These are phyloP conservation scores for Ginglymostoma cirratum DNA, from an alignment of 2,113 vertebrate species.

Conservation along the genomic window DNA sequence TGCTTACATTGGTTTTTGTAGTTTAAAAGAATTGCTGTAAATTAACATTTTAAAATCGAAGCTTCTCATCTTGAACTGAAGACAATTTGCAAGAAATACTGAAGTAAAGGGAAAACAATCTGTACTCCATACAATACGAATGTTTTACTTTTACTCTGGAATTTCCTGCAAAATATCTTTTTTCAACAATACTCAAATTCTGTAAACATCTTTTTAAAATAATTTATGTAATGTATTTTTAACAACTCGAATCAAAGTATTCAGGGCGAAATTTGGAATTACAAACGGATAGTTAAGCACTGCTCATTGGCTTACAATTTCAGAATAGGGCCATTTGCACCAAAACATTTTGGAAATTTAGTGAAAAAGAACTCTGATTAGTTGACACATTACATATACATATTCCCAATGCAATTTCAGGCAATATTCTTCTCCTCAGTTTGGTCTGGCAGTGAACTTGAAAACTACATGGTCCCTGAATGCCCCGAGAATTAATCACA, in stretches of 20 bases:
- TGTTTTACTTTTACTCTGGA: no score
- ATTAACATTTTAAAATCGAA: no score
- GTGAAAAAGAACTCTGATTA: not conserved
- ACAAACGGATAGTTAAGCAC: not conserved
- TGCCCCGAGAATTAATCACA: not conserved
- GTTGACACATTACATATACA: not conserved
- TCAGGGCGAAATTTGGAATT: not conserved
- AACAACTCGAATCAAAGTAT: not conserved
- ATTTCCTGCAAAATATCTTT: no score
- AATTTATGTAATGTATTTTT: no score
- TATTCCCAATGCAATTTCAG: not conserved
- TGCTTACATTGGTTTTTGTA: not conserved
- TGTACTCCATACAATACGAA: no score
- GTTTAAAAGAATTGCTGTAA: not conserved
- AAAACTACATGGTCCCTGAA: not conserved
- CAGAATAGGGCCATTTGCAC: no score
- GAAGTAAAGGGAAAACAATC: no score
- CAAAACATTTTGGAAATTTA: no score
- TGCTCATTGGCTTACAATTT: not conserved
- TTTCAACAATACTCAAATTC: no score
- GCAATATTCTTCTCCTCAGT: not conserved
- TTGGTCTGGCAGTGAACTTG: not conserved
- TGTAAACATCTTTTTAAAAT: no score
- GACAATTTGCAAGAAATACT: no score
- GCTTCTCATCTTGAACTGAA: no score